Percentiles rank a stretch among this genome's conserved stretches.
Conservation (phyloP, 2,888 invertebrate genomes). For the Lycocerus yunnanus region DNA sequence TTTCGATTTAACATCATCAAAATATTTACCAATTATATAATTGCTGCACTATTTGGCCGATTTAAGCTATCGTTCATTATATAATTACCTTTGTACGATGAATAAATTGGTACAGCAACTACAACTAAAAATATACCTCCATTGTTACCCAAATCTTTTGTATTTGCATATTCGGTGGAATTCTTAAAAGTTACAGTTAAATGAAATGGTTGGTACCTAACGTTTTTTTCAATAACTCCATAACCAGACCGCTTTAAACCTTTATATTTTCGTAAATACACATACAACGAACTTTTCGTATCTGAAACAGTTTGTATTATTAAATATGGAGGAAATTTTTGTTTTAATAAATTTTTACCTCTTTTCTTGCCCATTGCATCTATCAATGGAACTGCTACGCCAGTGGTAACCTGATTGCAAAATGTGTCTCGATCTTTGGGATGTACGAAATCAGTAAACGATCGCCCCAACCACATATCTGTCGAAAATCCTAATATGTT, state of each 20-base stretch:
- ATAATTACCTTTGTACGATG: constrained; percentile 76
- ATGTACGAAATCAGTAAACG: constrained; percentile 87
- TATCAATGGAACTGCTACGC: constrained; percentile 64
- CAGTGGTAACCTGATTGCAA: constrained; percentile 74
- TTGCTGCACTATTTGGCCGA: neutral
- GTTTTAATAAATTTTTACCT: constrained; percentile 37
- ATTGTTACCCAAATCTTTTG: constrained; percentile 50
- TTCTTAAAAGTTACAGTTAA: constrained; percentile 73
- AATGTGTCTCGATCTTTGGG: constrained; percentile 75
- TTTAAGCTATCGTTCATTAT: neutral
- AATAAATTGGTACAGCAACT: constrained; percentile 72
- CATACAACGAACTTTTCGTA: constrained; percentile 61
- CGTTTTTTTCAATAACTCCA: constrained; percentile 63
- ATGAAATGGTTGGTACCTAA: constrained; percentile 72
- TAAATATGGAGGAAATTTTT: no score
- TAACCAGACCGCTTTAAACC: constrained; percentile 65
- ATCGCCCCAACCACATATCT: constrained; percentile 84
- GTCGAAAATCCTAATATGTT: constrained; percentile 76
- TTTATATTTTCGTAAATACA: constrained; percentile 70
- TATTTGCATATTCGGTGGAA: constrained; percentile 54
- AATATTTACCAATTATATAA: neutral
- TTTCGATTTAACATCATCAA: neutral
- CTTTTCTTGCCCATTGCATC: constrained; percentile 55
- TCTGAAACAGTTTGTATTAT: constrained; percentile 45
- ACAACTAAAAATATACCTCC: constrained; percentile 67